Evolutionary conservation across 2,797 vertebrate genomes (phyloP).

Genomic region (Peromyscus attwateri): DNA sequence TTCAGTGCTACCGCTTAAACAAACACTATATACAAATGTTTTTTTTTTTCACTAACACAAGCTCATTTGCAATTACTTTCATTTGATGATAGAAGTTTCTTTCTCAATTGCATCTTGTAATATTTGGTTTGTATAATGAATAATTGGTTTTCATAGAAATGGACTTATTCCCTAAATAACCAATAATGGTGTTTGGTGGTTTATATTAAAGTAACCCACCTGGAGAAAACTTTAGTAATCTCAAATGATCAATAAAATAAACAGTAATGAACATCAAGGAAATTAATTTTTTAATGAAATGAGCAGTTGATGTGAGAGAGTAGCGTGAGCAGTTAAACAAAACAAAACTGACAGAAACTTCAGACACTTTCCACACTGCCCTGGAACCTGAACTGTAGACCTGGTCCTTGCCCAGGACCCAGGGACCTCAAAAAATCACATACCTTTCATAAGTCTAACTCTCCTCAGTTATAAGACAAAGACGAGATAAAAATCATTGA

Average conservation of each 20-base stretch:
- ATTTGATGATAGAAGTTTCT: not conserved
- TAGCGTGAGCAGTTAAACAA: not conserved
- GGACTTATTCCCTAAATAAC: not conserved
- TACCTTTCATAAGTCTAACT: not conserved
- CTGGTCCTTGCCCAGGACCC: not conserved
- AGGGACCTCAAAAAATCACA: not conserved
- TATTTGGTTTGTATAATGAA: not conserved
- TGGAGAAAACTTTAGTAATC: conserved; percentile 34
- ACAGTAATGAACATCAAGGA: not conserved
- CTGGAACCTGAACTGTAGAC: not conserved
- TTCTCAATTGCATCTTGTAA: not conserved
- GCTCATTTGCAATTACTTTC: not conserved
- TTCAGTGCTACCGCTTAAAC: conserved; percentile 4
- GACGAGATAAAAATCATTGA: not conserved
- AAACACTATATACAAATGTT: not conserved
- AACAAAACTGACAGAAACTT: conserved; percentile 30
- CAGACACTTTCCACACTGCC: not conserved
- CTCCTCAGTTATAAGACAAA: conserved; percentile 3
- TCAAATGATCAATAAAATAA: conserved; percentile 28
- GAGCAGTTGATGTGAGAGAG: not conserved
- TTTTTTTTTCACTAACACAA: conserved; percentile 22
- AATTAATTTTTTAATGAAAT: conserved; percentile 30
- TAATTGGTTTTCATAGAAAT: conserved; percentile 32
- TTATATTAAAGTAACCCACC: conserved; percentile 21
- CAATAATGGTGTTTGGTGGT: conserved; percentile 17